Conservation (phyloP, 2,797 vertebrate species). For the Cichlasoma orientale region DNA sequence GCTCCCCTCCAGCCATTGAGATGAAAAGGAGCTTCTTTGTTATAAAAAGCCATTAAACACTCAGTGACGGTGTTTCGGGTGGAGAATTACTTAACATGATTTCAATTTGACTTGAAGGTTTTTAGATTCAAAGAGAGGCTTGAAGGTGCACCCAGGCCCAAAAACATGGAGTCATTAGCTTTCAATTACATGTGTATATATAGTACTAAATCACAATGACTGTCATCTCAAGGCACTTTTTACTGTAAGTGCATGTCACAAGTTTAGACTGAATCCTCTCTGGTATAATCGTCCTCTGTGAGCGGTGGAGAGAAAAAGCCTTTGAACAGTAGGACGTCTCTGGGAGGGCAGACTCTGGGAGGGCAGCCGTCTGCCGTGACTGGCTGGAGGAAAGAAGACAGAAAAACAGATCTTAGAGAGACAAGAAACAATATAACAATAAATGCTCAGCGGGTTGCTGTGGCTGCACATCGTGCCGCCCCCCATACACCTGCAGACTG, state of each 20-base stretch:
- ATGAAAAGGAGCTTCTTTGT: neutral
- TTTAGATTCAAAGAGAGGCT: neutral
- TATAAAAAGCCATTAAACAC: neutral
- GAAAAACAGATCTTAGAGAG: neutral
- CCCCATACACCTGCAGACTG: neutral
- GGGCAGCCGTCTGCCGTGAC: neutral
- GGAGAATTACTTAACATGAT: neutral
- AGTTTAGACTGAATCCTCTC: neutral
- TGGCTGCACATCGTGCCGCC: neutral
- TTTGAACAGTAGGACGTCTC: neutral
- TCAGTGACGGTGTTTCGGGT: neutral
- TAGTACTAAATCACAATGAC: neutral
- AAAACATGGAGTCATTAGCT: constrained; percentile 1
- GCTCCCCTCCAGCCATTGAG: neutral
- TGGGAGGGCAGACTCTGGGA: neutral
- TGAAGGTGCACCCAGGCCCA: neutral
- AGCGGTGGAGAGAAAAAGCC: too few relatives aligned
- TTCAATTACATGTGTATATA: neutral
- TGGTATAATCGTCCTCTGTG: too few relatives aligned
- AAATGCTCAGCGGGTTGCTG: neutral
- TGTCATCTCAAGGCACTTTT: neutral
- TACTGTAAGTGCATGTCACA: neutral
- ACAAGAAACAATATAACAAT: neutral
- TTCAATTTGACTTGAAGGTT: neutral
- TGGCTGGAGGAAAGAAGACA: accelerated